Evolutionary conservation across 2,113 vertebrate genomes (phyloP).

Genomic region (Carassius carassius): DNA sequence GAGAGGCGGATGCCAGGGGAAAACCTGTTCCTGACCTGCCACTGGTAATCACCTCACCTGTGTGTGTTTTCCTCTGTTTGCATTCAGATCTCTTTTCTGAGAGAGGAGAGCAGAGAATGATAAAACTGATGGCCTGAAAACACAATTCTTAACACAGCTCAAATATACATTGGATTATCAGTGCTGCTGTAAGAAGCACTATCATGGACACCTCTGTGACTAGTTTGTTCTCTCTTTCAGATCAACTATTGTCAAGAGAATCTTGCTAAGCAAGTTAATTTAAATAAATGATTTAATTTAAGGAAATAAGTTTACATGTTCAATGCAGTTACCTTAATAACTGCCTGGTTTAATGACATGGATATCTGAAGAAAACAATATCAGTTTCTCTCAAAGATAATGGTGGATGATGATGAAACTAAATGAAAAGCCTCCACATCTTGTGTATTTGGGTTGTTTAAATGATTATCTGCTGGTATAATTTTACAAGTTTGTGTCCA

Average conservation of each 20-base stretch:
- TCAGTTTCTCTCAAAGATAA: too few species aligned
- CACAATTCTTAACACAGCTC: not conserved
- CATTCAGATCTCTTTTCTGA: slow-evolving; percentile 42
- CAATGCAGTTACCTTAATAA: not conserved
- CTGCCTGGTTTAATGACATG: too few species aligned
- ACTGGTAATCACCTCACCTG: slow-evolving; percentile 71
- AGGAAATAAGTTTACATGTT: not conserved
- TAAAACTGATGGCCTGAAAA: not conserved
- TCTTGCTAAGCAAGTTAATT: too few species aligned
- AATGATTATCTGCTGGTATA: too few species aligned
- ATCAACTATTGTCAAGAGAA: not conserved
- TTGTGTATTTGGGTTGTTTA: too few species aligned
- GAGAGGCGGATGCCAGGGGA: slow-evolving; percentile 51
- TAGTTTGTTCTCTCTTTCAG: not conserved
- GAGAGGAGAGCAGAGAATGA: not conserved
- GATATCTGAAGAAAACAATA: too few species aligned
- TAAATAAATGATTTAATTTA: too few species aligned
- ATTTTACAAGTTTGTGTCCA: too few species aligned
- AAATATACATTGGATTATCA: not conserved
- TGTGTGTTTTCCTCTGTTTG: slow-evolving; percentile 65
- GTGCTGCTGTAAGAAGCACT: not conserved
- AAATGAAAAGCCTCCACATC: too few species aligned
- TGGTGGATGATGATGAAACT: too few species aligned
- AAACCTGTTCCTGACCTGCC: slow-evolving; percentile 66
- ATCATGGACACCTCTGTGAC: not conserved